A percentile compares a stretch with the other conserved stretches of the same genome.
Conservation (phyloP, 2,113 vertebrate genomes). For the Phylloscopus trochilus region DNA sequence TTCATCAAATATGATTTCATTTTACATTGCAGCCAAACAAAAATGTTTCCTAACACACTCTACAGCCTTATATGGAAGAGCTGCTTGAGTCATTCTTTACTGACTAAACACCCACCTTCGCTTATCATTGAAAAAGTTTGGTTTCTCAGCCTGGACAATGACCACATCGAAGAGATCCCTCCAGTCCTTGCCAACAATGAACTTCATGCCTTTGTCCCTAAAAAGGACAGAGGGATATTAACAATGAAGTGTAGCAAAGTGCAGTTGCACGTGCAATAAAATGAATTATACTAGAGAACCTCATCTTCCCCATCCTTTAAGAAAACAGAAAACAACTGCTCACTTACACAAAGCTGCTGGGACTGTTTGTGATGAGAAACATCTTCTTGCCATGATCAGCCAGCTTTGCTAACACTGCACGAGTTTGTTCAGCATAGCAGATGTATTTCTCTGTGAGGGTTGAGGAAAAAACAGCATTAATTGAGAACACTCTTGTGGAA, state of each 20-base stretch:
- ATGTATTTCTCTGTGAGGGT: slow-evolving; percentile 86
- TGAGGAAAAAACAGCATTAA: not conserved
- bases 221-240: not conserved
- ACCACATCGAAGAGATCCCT: slow-evolving; percentile 95
- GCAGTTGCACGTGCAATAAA: not conserved
- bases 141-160: slow-evolving; percentile 97
- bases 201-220: slow-evolving; percentile 94
- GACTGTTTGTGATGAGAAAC: slow-evolving; percentile 99
- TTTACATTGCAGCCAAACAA: not conserved
- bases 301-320: not conserved
- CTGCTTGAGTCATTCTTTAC: not conserved
- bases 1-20: not conserved
- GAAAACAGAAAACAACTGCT: not conserved
- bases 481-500: not conserved
- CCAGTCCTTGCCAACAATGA: slow-evolving; percentile 96
- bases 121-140: slow-evolving; percentile 94
- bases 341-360: slow-evolving; percentile 97
- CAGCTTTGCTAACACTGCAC: slow-evolving; percentile 91
- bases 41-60: not conserved
- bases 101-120: slow-evolving; percentile 81
- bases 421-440: slow-evolving; percentile 92
- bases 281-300: not conserved
- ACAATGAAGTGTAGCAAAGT: not conserved
- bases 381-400: slow-evolving; percentile 93
- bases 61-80: not conserved